Evolutionary conservation across 2,888 invertebrate genomes (phyloP).

Genomic region (Euproctis similis): DNA sequence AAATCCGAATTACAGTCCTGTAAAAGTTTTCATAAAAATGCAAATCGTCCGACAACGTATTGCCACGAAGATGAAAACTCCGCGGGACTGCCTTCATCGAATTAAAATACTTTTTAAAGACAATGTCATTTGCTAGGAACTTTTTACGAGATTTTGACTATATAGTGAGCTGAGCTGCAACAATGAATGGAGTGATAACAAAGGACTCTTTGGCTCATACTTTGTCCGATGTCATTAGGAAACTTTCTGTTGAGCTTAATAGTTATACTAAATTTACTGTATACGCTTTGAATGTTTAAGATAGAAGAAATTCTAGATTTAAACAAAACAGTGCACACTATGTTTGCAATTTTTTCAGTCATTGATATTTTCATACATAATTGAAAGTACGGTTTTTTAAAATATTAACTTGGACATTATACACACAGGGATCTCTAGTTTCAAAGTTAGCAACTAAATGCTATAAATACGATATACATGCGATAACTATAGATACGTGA

Average conservation of each 20-base stretch:
- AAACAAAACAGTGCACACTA: too few species aligned
- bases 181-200: conserved; percentile 15
- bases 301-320: too few species aligned
- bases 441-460: too few species aligned
- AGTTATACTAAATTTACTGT: too few species aligned
- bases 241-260: background rate
- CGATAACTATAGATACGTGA: too few species aligned
- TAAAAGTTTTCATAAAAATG: conserved; percentile 72
- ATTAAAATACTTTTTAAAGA: conserved; percentile 62
- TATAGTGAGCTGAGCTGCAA: conserved; percentile 13
- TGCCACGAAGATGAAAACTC: conserved; percentile 42
- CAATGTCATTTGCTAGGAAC: conserved; percentile 46
- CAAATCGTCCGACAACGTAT: conserved; percentile 62
- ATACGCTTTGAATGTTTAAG: too few species aligned
- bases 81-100: conserved; percentile 48
- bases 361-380: too few species aligned
- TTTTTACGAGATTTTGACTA: conserved; percentile 30
- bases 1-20: conserved; percentile 29
- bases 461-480: too few species aligned
- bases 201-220: conserved; percentile 4
- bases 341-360: too few species aligned
- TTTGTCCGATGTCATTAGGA: background rate
- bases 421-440: too few species aligned
- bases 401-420: too few species aligned
- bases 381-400: too few species aligned